Base-by-base conservation (phyloP, 2,113 vertebrate species). In the Orcinus orca region DNA sequence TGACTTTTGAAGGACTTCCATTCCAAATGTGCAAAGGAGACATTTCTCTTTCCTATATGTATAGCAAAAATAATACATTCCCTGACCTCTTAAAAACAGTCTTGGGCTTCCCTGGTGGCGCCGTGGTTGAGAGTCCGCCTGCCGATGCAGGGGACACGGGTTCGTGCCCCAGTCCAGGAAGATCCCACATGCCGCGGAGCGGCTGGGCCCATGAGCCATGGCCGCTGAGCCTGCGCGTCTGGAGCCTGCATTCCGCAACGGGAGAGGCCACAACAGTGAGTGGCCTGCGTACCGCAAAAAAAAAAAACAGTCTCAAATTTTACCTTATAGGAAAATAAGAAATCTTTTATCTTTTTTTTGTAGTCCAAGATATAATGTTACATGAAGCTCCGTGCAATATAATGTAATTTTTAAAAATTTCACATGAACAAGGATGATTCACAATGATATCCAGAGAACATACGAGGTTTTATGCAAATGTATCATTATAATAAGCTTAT, bases 1-100 rank as follows among this genome's bases (percentile, higher is more conserved):
- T 82, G 74, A 90, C 86, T 92, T 94, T 94, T 92, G 85, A 95
- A 89, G 95, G 41, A 71, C 94, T 97, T 97, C 70, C 29, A 94
- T 17, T 84, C 68, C 85, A 88, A 91, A 81, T 63, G 20, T 26
- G 5, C 84, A 95, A 80, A 91, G 67, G 33, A 90, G 29, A 92
- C 10, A 58, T 81, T 96, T 83, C 89, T 33, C 55, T 95, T 92
- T 94, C 36, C n/a, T 76, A 21, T 62, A 15, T 20, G 21, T 15
- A 20, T 50, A 47, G 44, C 14, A 76, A 81, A 95, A 92, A 68
- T 20, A 92, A 87, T 31, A 6, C 26, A 96, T 55, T 71, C 18
- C 25, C 33, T 62, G 12, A 60, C 21, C 6, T 79, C 38, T 84
- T 80, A 41, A 96, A 89, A 90, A 50, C 25, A 21, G 25, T 71